Base-by-base conservation (phyloP, 2,888 invertebrate genomes). In the Cheilosia scutellata region DNA sequence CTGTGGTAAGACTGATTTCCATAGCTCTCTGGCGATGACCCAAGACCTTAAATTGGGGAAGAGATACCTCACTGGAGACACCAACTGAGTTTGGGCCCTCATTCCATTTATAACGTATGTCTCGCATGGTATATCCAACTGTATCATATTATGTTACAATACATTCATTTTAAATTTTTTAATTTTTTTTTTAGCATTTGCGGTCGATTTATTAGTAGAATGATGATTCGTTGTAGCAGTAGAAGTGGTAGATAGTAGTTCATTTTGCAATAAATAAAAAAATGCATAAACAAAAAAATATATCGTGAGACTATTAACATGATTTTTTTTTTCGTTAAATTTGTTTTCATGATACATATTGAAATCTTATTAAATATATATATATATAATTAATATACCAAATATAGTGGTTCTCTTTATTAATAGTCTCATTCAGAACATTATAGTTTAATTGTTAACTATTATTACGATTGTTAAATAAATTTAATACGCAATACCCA, bases 91-190 rank as follows among this genome's bases (percentile, higher is more conserved):
- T 96, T 93, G 96, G 96, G 91, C 97, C 97, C 94, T 97, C 97
- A 95, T 97, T 97, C 98, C 98, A 98, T 94, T 97, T 97, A 96
- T 98, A 98, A 93, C 97, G 96, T 95, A 98, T 98, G 95, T 98
- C 98, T 94, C 97, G 95, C 97, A 97, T 98, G 94, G 98, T 98
- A 96, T 98, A 98, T 95, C 98, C 98, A 96, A 98, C 98, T 98
- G 82, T 82, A 82, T 82, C 68, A 58, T 72, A 33, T 79, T 9
- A 88, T 90, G 74, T 75, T 86, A 71, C 63, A 76, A 88, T 83
- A 83, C 70, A 75, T 79, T 78, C 79, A 70, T 87, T 82, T 88
- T 87, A 70, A 74, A 77, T 70, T 80, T 78, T 27, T 5, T 83
- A 71, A 71, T 79, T 76, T 58, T 75, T 60, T 79, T 65, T 71